Evolutionary conservation across 2,113 vertebrate genomes (phyloP).

Genomic region (Apteryx owenii): DNA sequence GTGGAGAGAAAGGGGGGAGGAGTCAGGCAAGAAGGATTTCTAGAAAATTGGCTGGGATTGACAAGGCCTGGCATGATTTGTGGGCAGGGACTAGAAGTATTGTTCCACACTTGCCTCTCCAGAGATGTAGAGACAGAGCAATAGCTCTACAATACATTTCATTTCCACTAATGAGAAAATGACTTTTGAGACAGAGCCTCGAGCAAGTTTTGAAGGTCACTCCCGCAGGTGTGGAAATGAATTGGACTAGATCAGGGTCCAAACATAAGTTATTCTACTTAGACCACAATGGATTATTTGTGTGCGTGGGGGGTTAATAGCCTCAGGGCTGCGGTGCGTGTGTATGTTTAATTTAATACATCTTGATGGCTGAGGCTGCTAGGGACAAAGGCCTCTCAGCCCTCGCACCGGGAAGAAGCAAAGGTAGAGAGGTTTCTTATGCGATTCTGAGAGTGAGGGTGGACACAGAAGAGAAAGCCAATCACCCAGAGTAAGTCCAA

Average conservation of each 20-base stretch:
- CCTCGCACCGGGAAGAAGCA: background rate
- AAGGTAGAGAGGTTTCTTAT: background rate
- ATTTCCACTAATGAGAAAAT: slow-evolving; percentile 14
- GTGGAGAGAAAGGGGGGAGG: background rate
- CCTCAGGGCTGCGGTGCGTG: slow-evolving; percentile 5
- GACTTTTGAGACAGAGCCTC: slow-evolving; percentile 17
- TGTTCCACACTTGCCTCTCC: background rate
- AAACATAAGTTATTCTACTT: background rate
- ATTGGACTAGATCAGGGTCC: background rate
- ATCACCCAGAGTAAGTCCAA: background rate
- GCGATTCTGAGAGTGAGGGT: background rate
- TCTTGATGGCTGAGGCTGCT: background rate
- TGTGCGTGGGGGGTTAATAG: background rate
- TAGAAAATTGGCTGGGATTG: background rate
- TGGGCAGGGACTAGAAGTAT: background rate
- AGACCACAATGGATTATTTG: background rate
- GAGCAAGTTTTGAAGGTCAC: slow-evolving; percentile 38
- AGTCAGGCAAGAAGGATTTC: background rate
- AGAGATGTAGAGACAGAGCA: background rate
- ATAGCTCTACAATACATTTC: background rate
- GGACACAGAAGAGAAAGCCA: background rate
- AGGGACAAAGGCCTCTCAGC: background rate
- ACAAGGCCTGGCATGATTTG: background rate
- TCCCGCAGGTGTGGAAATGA: slow-evolving; percentile 30
- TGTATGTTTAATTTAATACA: slow-evolving; percentile 13